phyloP scores from a whole-genome alignment of 2,113 vertebrate species.

The Rafetus swinhoei region DNA sequence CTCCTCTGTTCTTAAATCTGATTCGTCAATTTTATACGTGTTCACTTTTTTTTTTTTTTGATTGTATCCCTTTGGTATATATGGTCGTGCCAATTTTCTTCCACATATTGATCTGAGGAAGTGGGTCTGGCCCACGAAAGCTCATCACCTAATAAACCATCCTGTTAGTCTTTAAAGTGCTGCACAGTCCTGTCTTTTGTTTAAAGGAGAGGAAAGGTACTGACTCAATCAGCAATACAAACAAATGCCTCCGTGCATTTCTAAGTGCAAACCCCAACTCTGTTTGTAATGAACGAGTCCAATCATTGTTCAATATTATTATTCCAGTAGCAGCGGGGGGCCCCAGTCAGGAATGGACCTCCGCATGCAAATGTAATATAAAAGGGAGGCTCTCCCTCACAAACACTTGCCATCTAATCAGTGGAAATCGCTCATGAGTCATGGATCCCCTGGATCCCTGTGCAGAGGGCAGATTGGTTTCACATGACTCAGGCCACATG shows the following conservation, averaged over 20 bases:
- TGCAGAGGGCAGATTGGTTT: background rate
- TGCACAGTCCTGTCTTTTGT: too few species aligned
- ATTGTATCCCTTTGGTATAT: too few species aligned
- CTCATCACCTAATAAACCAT: too few species aligned
- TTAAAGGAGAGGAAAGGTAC: background rate
- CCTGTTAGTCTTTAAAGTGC: too few species aligned
- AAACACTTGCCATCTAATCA: background rate
- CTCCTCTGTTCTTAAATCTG: too few species aligned
- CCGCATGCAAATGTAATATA: background rate
- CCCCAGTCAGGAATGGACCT: too few species aligned
- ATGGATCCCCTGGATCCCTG: background rate
- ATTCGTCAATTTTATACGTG: too few species aligned
- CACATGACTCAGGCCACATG: background rate
- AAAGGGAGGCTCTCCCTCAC: background rate
- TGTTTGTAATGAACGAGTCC: background rate
- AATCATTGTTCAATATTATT: background rate
- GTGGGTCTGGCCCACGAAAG: too few species aligned
- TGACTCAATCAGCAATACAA: fast-evolving
- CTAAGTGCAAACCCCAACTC: background rate
- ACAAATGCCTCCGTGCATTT: conserved; percentile 18
- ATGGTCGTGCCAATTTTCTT: too few species aligned
- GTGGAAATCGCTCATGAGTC: background rate
- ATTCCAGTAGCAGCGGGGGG: background rate
- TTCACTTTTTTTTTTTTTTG: too few species aligned
- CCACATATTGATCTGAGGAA: too few species aligned